Base-by-base conservation (phyloP, 2,113 vertebrate genomes). In the Penelope pileata region DNA sequence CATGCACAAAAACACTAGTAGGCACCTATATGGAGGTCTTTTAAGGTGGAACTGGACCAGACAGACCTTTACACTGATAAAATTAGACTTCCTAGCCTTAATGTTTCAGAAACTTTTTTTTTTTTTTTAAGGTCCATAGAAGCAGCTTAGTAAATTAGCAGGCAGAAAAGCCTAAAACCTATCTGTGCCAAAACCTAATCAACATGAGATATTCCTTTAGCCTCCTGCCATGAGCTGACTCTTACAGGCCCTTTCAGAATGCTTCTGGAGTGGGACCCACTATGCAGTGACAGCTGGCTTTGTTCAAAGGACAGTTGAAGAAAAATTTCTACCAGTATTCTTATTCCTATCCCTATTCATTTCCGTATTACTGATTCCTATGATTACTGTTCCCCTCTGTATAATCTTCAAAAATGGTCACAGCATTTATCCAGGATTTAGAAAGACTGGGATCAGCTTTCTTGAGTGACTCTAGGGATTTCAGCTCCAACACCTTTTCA, bases 281-380 rank as follows among this genome's bases (percentile, higher is more conserved):
- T 36, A 58, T 38, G 7, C 32, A 64, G 27, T 14, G 60, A 63
- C 43, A 87, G 23, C 13, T 91, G 64, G 16, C 45, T 88, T 92
- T 69, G n/a, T 86, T 83, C 59, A 77, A 76, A 88, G 68, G 51
- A 60, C 40, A 36, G 34, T 4, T 72, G 51, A 80, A 80, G 36
- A 50, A 87, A 89, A 84, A 78, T 23, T 38, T 34, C 51, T 32
- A 54, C n/a, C n/a, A n/a, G 12, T 54, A 54, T 54, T 17, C 53
- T 9, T 54, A 30, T 32, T 30, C 53, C 12, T 16, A 1, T 13
- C 29, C 6, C 10, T 29, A 0, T 8, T 59, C 4, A 30, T 29
- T n/a, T n/a, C n/a, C n/a, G n/a, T n/a, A n/a, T n/a, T n/a, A n/a
- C n/a, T n/a, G n/a, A 2, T 2, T 64, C 11, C 47, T 90, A 5